Conservation (phyloP, 2,888 invertebrate genomes). For the Diarsia brunnea region DNA sequence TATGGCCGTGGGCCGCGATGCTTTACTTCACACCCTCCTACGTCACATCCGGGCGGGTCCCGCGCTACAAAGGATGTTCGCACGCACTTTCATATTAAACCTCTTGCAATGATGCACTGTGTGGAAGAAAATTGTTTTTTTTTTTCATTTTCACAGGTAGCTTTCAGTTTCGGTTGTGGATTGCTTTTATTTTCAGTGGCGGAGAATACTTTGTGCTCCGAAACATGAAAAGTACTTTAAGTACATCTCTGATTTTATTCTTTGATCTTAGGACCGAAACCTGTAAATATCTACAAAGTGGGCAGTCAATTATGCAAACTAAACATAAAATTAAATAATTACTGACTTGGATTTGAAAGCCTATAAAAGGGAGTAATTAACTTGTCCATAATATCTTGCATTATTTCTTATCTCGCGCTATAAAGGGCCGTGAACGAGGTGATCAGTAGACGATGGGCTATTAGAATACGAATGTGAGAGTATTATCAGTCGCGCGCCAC, state of each 20-base stretch:
- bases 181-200: conserved; percentile 20
- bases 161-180: conserved; percentile 21
- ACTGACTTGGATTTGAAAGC: conserved; percentile 10
- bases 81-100: conserved; percentile 66
- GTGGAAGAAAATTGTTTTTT: conserved; percentile 39
- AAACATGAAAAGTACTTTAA: conserved; percentile 5
- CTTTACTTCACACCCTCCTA: conserved; percentile 67
- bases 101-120: conserved; percentile 48
- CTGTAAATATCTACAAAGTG: neutral
- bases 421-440: conserved; percentile 62
- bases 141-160: conserved; percentile 14
- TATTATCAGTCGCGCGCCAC: conserved; percentile 71
- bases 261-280: conserved; percentile 3
- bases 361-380: conserved; percentile 32
- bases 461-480: conserved; percentile 73
- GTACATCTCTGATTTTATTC: conserved; percentile 9
- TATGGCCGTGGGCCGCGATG: conserved; percentile 74
- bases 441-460: conserved; percentile 68
- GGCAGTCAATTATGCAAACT: conserved; percentile 10
- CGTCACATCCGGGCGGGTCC: conserved; percentile 63
- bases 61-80: conserved; percentile 57
- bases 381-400: conserved; percentile 27
- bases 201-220: neutral
- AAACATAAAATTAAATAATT: conserved; percentile 21
- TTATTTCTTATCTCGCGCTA: conserved; percentile 55